Base-by-base conservation (phyloP, 2,888 invertebrate genomes). In the Perdita meconis region DNA sequence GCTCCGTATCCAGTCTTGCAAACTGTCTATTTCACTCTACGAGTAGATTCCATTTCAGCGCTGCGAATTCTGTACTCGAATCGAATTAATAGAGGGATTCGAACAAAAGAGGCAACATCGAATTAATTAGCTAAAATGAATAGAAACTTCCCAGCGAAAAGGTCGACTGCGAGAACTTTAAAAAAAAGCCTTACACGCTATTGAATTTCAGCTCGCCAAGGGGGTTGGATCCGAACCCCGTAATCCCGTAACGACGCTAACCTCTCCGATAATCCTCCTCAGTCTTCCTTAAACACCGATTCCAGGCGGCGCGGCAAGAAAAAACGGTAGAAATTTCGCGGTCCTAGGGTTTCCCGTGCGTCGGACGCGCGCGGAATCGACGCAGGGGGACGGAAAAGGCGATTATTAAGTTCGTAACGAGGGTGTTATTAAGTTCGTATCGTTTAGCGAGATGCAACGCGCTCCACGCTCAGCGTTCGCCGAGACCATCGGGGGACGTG, bases 351-450 rank as follows among this genome's bases (percentile, higher is more conserved):
- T 30, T 6, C 30, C 6, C 30, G 30, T 2, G 6, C 30, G 6
- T 6, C 30, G 6, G 30, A 2, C 30, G n/a, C n/a, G n/a, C n/a
- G n/a, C n/a, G 8, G 19, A 19, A 13, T 8, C 1, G 19, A n/a
- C 16, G 8, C 30, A 42, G 53, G 59, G 16, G 6, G 2, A 34
- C 8, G 19, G 13, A 19, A 36, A 13, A 1, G 24, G 8, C 40
- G 60, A 42, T 53, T 56, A 42, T 55, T 44, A 61, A 53, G 53
- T 44, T 44, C 26, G 34, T 47, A 57, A 64, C 19, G 53, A 65
- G 42, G 38, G 13, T 38, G 53, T 51, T 12, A 30, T 34, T 26
- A 13, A n/a, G 12, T 16, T 47, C 50, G 30, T 69, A 24, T 47
- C 50, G 30, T 69, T 34, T 30, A 50, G 19, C 56, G n/a, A 40